phyloP scores from a whole-genome alignment of 2,113 vertebrate genomes.

The Catharus fuscescens region DNA sequence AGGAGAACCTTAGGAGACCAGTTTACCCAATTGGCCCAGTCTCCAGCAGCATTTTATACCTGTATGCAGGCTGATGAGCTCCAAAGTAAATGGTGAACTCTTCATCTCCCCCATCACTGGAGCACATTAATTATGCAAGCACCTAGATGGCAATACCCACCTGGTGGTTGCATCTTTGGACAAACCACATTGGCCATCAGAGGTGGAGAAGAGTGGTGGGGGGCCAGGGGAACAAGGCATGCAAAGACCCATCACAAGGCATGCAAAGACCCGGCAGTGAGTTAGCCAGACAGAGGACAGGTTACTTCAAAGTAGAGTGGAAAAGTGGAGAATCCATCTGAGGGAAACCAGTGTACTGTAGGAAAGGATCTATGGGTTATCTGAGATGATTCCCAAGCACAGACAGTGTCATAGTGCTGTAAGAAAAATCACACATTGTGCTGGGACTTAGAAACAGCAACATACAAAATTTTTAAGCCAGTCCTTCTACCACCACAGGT shows the following conservation, averaged over 20 bases:
- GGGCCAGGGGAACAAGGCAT: no score
- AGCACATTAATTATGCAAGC: fast-evolving
- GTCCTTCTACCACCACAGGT: neutral
- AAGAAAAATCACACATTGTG: neutral
- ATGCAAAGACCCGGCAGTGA: no score
- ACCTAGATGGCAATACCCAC: no score
- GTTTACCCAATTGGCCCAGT: neutral
- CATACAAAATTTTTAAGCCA: fast-evolving
- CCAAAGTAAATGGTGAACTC: neutral
- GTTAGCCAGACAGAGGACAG: neutral
- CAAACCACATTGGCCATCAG: neutral
- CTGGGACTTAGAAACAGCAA: neutral
- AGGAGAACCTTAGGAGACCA: no score
- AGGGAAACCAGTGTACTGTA: neutral
- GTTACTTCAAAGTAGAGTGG: neutral
- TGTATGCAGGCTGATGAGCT: neutral
- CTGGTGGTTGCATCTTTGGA: neutral
- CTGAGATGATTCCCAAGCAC: neutral
- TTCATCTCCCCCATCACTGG: neutral
- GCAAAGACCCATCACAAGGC: neutral
- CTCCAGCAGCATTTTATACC: neutral
- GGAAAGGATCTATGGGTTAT: neutral
- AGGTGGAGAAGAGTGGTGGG: neutral
- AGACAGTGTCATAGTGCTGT: neutral
- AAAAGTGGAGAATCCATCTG: neutral